phyloP scores from a whole-genome alignment of 2,113 vertebrate species.

The Pimephales promelas region DNA sequence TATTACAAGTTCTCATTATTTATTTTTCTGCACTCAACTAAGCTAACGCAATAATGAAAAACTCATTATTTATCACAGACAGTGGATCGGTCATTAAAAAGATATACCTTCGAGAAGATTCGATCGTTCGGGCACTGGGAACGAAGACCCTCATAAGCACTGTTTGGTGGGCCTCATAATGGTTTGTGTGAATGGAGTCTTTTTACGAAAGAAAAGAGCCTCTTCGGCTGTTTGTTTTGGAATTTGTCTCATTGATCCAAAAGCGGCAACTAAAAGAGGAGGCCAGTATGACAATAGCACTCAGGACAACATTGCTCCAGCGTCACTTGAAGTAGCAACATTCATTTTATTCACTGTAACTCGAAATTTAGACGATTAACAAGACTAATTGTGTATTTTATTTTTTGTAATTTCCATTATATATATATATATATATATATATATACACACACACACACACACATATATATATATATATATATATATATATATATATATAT shows the following conservation, averaged over 20 bases:
- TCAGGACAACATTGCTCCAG: conserved; percentile 65
- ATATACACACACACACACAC: too few relatives aligned
- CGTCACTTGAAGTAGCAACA: conserved; percentile 58
- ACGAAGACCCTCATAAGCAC: conserved; percentile 54
- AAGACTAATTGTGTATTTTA: neutral
- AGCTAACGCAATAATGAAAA: conserved; percentile 60
- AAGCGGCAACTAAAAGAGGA: conserved; percentile 67
- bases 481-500: too few relatives aligned
- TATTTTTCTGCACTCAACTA: conserved; percentile 57
- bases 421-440: too few relatives aligned
- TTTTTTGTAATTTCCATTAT: too few relatives aligned
- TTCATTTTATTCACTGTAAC: conserved; percentile 53
- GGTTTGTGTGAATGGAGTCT: conserved; percentile 66
- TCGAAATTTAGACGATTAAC: neutral
- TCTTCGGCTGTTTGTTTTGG: conserved; percentile 77
- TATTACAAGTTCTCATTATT: conserved; percentile 50
- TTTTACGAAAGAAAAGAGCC: conserved; percentile 70
- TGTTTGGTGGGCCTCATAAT: conserved; percentile 60
- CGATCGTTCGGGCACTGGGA: conserved; percentile 51
- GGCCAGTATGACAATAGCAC: conserved; percentile 70
- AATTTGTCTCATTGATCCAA: conserved; percentile 78
- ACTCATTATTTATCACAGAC: conserved; percentile 61
- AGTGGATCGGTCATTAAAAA: conserved; percentile 63
- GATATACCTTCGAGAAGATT: conserved; percentile 61
- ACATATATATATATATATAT: too few relatives aligned